Base-by-base conservation (phyloP, 1,140 invertebrate genomes). In the Stegodyphus mimosarum region DNA sequence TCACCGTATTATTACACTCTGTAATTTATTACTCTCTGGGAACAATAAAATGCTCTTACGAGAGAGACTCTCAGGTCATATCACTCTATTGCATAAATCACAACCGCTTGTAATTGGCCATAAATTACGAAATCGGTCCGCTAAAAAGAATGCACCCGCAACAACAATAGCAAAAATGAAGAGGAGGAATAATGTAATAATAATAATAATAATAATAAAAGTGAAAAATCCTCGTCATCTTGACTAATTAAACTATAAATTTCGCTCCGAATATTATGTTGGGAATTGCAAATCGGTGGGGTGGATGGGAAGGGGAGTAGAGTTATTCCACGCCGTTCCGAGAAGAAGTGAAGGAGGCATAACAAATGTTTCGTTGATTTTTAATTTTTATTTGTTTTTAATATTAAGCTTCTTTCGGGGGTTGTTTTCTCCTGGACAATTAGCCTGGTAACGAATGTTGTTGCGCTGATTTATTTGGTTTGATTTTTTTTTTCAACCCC, bases 201-300 rank as follows among this genome's bases (percentile, higher is more conserved):
- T 83, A 72, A 33, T 77, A 77, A 64, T 66, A 79, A 74, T 83
- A 83, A 84, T 75, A 84, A 84, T 74, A 81, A 81, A 81, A 81
- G 53, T 81, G 79, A 81, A 81, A 81, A 81, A 81, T 70, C 73
- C 81, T 84, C 81, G 81, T 84, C 81, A 84, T 84, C 81, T 84
- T 84, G 81, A 84, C 81, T 84, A 84, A 84, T 84, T 84, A 84
- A 84, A 84, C 81, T 84, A 84, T 84, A 84, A 84, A 84, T 84
- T 84, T 84, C 73, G 72, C 51, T 50, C 72, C 71, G 50, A 84
- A 76, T 76, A 84, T 84, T 84, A 75, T 76, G 81, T 55, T 13
- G 70, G 73, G 72, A 84, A 75, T 76, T 69, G 81, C 60, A 15
- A 74, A 60, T 49, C 17, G 66, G 7, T 10, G 70, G 66, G 63